Base-by-base conservation (phyloP, 2,888 invertebrate genomes). In the Gastrophysa polygoni region DNA sequence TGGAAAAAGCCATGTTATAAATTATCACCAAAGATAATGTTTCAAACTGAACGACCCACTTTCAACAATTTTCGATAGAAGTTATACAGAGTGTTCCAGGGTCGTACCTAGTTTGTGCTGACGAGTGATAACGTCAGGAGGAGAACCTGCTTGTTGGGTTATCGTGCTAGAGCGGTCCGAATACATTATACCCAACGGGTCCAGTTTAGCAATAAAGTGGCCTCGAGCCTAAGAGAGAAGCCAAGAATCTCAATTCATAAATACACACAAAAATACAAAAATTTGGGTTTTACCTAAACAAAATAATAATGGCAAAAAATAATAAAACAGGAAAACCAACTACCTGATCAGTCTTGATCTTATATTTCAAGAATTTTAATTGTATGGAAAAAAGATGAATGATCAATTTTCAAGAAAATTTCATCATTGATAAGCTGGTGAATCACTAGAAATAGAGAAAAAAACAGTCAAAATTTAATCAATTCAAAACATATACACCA, bases 171-270 rank as follows among this genome's bases (percentile, higher is more conserved):
- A 77, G 62, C 85, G 75, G 70, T 81, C 80, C 78, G 88, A 87
- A 84, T 89, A 89, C 83, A 87, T 91, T 85, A 97, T 95, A 85
- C 91, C 93, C 82, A 97, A 88, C 73, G 97, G 96, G 86, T 97
- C 96, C 86, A 96, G 85, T 81, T 92, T 91, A 73, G 96, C 93
- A 77, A 93, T 91, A 85, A 95, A 90, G 86, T 96, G 96, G 80
- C 96, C 96, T 83, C 95, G 91, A 82, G 93, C 91, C 95, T 96
- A 76, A 60, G 64, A 58, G 63, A 62, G 48, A 63, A 44, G 43
- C 52, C 52, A 1, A 34, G 10, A 43, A 43, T 32, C 29, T 20
- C 28, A 46, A 29, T 10, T 14, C 10, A 49, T 16, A 14, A 20
- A 34, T 24, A 16, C 21, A 16, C 34, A 21, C 18, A 20, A 20